A percentile compares a stretch with the other conserved stretches of the same genome.
Conservation (phyloP, 1,140 invertebrate species). For the Aphelenchoides fujianensis region DNA sequence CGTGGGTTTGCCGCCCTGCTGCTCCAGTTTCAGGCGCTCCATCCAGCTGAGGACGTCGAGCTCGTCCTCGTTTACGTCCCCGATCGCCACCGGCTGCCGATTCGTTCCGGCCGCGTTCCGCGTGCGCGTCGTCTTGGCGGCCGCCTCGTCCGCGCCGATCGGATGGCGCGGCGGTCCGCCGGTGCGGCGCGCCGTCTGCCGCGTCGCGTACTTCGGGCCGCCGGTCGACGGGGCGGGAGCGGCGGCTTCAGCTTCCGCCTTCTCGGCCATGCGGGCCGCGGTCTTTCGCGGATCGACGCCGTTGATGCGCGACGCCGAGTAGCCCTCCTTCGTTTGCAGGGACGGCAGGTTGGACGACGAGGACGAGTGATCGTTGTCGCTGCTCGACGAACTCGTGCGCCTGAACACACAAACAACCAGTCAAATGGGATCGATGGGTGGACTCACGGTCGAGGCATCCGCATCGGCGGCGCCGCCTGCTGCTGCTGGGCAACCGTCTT, state of each 20-base stretch:
- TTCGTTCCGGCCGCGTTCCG: neutral
- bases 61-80: neutral
- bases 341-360: neutral
- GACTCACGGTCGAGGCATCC: neutral
- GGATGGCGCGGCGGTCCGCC: too few species aligned
- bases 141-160: too few species aligned
- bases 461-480: neutral
- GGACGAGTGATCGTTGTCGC: neutral
- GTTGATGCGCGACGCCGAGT: conserved; percentile 7
- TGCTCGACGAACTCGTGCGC: too few species aligned
- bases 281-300: neutral
- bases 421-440: too few species aligned
- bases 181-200: too few species aligned
- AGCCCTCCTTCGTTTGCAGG: conserved; percentile 7
- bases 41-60: conserved; percentile 2
- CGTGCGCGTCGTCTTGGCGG: neutral
- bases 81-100: neutral
- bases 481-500: neutral
- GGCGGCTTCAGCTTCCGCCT: too few species aligned
- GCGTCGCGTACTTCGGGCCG: too few species aligned
- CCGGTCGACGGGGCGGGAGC: too few species aligned
- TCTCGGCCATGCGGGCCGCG: neutral
- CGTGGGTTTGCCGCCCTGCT: neutral
- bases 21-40: conserved; percentile 9
- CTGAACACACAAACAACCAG: too few species aligned